These are phyloP conservation scores for Pelobates cultripes DNA, from an alignment of 2,797 vertebrate species.

Conservation along the genomic window DNA sequence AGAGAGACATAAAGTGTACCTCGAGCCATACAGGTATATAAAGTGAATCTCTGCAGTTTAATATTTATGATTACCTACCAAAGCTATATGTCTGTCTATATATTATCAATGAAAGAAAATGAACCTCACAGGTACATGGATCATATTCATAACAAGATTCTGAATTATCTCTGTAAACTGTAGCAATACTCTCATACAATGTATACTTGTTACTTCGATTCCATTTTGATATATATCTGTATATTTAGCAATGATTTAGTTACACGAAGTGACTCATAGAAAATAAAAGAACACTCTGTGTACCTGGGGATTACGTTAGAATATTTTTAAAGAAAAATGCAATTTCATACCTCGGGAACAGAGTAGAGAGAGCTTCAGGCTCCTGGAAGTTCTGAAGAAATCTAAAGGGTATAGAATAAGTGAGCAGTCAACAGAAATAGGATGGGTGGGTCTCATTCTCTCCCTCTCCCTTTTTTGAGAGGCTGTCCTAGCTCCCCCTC, in stretches of 20 bases:
- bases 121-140: neutral
- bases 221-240: too few species aligned
- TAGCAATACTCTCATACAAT: too few species aligned
- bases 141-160: neutral
- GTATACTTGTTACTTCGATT: too few species aligned
- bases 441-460: conserved; percentile 69
- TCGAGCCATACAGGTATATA: neutral
- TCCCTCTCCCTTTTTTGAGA: conserved; percentile 67
- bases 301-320: too few species aligned
- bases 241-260: too few species aligned
- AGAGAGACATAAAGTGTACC: neutral
- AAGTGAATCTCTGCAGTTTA: neutral
- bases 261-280: too few species aligned
- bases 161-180: too few species aligned
- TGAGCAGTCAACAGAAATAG: conserved; percentile 73
- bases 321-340: conserved; percentile 19
- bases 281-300: too few species aligned
- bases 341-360: conserved; percentile 81
- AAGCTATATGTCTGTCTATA: neutral
- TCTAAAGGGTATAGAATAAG: conserved; percentile 75
- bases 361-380: conserved; percentile 73
- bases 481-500: conserved; percentile 64
- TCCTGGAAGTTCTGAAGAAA: conserved; percentile 73
- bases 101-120: too few species aligned
- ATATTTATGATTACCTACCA: neutral